A percentile compares a stretch with the other conserved stretches of the same genome.
Evolutionary conservation across 2,113 vertebrate genomes (phyloP).

Genomic region (Protobothrops mucrosquamatus): DNA sequence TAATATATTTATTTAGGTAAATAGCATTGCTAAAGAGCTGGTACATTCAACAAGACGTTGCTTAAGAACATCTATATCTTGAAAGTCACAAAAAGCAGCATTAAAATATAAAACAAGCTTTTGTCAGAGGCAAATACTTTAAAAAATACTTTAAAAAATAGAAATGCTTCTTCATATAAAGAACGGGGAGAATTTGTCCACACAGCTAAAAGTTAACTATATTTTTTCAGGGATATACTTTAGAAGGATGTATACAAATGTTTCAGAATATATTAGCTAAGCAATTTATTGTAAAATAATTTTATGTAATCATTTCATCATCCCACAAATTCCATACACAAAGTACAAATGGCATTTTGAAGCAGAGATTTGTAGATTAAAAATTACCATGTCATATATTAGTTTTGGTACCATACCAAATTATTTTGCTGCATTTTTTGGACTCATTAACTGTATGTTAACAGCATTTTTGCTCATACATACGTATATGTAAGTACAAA

Average conservation of each 20-base stretch:
- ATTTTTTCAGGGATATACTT: background rate
- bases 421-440: background rate
- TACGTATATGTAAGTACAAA: background rate
- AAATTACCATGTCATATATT: background rate
- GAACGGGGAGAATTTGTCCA: background rate
- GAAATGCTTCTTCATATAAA: background rate
- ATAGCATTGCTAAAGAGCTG: background rate
- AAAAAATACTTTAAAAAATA: background rate
- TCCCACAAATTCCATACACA: background rate
- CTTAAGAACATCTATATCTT: background rate
- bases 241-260: background rate
- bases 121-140: background rate
- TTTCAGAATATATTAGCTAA: background rate
- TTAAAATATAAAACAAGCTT: background rate
- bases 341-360: background rate
- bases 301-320: background rate
- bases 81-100: background rate
- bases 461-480: background rate
- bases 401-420: background rate
- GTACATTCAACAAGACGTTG: background rate
- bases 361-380: background rate
- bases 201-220: background rate
- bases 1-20: background rate
- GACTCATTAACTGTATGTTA: background rate
- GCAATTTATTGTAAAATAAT: background rate